A percentile compares a stretch with the other conserved stretches of the same genome.
These are phyloP conservation scores for Dromiciops gliroides DNA, from an alignment of 2,113 vertebrate species.

Conservation along the genomic window DNA sequence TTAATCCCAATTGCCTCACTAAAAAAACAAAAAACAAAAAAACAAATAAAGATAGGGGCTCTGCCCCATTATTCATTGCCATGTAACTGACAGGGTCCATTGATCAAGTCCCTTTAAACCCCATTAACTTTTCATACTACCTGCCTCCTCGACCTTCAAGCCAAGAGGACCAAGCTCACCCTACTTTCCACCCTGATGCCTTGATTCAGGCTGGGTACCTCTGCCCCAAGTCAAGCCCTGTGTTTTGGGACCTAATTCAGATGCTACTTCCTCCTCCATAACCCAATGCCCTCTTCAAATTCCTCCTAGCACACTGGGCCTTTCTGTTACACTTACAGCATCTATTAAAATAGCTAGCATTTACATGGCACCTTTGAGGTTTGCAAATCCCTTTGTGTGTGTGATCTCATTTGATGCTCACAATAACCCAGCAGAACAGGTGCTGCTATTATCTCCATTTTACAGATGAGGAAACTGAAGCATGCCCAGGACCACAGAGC, in stretches of 20 bases:
- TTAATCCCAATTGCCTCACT: no score
- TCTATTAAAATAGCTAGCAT: background rate
- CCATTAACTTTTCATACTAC: background rate
- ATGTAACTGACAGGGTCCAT: background rate
- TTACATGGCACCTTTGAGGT: background rate
- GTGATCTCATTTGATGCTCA: background rate
- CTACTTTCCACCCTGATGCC: background rate
- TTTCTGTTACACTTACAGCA: background rate
- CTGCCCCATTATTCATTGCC: background rate
- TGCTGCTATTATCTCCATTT: background rate
- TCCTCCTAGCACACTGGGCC: background rate
- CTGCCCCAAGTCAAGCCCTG: background rate
- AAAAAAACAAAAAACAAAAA: no score
- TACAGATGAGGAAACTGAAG: background rate
- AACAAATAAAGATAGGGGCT: constrained; percentile 36
- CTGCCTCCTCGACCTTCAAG: background rate
- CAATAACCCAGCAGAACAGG: background rate
- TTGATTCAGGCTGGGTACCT: no score
- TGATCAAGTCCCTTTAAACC: background rate
- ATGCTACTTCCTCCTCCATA: background rate
- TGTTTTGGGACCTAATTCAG: background rate
- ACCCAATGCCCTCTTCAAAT: background rate
- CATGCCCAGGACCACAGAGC: background rate
- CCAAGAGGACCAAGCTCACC: background rate
- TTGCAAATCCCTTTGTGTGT: background rate